phyloP scores from a whole-genome alignment of 2,888 invertebrate species.

The Catocala fraxini region DNA sequence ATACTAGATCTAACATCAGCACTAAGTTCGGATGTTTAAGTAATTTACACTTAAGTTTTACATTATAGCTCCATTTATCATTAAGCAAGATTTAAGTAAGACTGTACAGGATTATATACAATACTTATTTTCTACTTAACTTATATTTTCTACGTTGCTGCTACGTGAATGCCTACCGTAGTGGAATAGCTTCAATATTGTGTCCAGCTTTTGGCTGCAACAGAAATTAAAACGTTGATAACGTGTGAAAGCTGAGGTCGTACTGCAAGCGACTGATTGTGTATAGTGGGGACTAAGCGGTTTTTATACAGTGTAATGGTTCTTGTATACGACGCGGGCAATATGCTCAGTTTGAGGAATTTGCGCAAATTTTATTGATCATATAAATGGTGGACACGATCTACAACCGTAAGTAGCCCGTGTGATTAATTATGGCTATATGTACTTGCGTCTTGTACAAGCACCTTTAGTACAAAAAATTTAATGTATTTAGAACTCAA shows the following conservation, averaged over 20 bases:
- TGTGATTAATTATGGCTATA: too few relatives aligned
- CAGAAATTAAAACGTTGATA: conserved; percentile 53
- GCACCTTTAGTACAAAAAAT: too few relatives aligned
- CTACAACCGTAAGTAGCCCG: too few relatives aligned
- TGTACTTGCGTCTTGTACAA: too few relatives aligned
- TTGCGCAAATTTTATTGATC: too few relatives aligned
- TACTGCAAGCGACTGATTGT: conserved; percentile 12
- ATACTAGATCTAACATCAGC: conserved; percentile 41
- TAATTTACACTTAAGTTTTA: conserved; percentile 59
- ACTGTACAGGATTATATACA: conserved; percentile 82
- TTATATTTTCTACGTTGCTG: conserved; percentile 62
- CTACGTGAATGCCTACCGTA: conserved; percentile 72
- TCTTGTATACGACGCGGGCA: background rate
- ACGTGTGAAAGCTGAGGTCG: conserved; percentile 27
- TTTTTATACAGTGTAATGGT: too few relatives aligned
- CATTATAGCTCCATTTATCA: conserved; percentile 65
- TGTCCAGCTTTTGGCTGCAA: conserved; percentile 95
- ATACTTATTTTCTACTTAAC: conserved; percentile 55
- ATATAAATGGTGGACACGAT: too few relatives aligned
- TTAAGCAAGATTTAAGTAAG: conserved; percentile 69
- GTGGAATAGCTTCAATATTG: conserved; percentile 88
- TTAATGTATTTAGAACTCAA: too few relatives aligned
- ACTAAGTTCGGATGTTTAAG: conserved; percentile 31
- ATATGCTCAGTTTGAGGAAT: too few relatives aligned
- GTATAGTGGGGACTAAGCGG: background rate